Conservation (phyloP, 2,888 invertebrate genomes). For the Spilarctia lutea region DNA sequence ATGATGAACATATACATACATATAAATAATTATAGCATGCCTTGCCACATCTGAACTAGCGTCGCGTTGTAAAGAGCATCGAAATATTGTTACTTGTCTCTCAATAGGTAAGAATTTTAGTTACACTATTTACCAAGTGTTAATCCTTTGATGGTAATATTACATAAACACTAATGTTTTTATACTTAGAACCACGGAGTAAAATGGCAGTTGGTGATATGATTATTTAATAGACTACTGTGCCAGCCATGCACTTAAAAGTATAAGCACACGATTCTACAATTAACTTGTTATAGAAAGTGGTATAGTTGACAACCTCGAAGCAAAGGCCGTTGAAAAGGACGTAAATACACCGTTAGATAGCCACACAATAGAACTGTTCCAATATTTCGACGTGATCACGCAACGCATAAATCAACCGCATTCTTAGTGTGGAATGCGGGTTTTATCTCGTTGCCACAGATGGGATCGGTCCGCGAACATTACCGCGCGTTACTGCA, state of each 20-base stretch:
- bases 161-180: too few relatives aligned
- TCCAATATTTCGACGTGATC: conserved; percentile 43
- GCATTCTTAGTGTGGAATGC: conserved; percentile 45
- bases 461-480: conserved; percentile 17
- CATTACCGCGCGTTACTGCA: conserved; percentile 24
- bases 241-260: background rate
- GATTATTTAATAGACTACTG: background rate
- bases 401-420: conserved; percentile 35
- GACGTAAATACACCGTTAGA: conserved; percentile 30
- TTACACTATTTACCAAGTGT: too few relatives aligned
- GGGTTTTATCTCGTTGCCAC: conserved; percentile 16
- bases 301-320: conserved; percentile 7
- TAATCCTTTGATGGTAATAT: too few relatives aligned
- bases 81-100: background rate
- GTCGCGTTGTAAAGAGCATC: background rate
- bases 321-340: conserved; percentile 38
- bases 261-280: background rate
- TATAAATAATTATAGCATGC: too few relatives aligned
- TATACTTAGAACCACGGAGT: too few relatives aligned
- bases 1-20: too few relatives aligned
- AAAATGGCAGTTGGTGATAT: too few relatives aligned
- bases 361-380: conserved; percentile 38
- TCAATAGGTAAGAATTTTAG: too few relatives aligned
- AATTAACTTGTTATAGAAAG: background rate
- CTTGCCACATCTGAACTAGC: background rate